These are phyloP conservation scores for Cepphus grylle DNA, from an alignment of 2,113 vertebrate species.

Conservation along the genomic window DNA sequence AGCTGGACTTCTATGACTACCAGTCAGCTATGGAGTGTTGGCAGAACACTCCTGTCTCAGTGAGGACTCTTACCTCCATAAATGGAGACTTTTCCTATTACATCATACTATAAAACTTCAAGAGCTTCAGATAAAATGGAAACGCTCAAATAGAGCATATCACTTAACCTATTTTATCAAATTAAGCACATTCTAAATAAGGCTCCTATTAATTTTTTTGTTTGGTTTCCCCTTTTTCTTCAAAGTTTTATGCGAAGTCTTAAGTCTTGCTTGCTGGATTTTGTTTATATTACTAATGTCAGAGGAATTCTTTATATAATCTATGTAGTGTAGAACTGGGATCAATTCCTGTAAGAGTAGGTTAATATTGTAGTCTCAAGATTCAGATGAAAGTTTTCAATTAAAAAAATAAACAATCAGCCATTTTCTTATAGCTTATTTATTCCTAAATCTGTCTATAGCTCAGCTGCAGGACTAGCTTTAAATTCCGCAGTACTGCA, in stretches of 20 bases:
- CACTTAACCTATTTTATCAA: background rate
- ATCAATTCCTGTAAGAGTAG: background rate
- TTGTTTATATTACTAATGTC: background rate
- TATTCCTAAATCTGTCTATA: background rate
- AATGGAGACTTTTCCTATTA: slow-evolving; percentile 29
- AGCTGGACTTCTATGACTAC: background rate
- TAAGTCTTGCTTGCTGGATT: background rate
- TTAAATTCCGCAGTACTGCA: background rate
- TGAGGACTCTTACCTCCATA: background rate
- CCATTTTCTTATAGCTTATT: background rate
- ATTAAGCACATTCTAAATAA: background rate
- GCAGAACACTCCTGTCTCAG: background rate
- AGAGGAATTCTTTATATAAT: background rate
- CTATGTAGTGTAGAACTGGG: background rate
- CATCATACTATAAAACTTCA: slow-evolving; percentile 5
- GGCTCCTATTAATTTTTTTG: background rate
- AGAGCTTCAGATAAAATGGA: slow-evolving; percentile 17
- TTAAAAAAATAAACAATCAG: background rate
- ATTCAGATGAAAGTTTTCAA: background rate
- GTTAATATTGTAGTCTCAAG: background rate
- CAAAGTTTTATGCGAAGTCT: background rate
- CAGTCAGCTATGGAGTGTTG: background rate
- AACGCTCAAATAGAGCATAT: background rate
- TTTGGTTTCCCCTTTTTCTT: background rate
- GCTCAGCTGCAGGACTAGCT: background rate